Evolutionary conservation across 2,888 invertebrate species (phyloP), one percentile per base, ranked within the genome.

Genomic region (Ecdyonurus torrentis): DNA sequence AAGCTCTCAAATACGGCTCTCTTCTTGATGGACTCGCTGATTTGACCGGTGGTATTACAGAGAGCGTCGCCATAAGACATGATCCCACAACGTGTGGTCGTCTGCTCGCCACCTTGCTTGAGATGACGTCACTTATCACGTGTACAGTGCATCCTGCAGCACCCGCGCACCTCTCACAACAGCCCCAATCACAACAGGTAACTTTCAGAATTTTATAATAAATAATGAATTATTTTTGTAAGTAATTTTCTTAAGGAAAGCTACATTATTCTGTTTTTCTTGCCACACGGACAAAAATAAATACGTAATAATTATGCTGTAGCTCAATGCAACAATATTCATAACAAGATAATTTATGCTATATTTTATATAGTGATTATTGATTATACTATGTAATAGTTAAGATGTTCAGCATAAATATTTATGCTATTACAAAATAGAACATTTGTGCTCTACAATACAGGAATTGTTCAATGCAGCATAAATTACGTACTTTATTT

Each of bases 1-100:
- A 94, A 75, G 93, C 93, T 0, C 77, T 94, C 1, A 93, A 93
- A 72, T 94, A 94, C 71, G 92, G 92, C n/a, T 90, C 89, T 58
- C 78, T 90, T 15, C 77, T 91, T 65, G 92, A 93, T 72, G 93
- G 92, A 1, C 76, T 94, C 61, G 89, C 91, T 0, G 92, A 93
- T 75, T 78, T 94, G 25, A 89, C 92, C 0, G 93, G 93, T 0
- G 93, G 93, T 2, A 88, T 93, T 64, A 90, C 91, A 0, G 91
- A 93, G 73, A 86, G 85, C 65, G 82, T 91, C 66, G 80, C 82
- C n/a, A 79, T 87, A 52, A 77, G 83, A 18, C 84, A 86, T 66
- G 84, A 89, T 68, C 81, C 83, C 0, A 84, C 87, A 2, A 81
- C 84, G 0, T 83, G 85, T 65, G 77, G 82, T 15, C 79, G 85